These are phyloP conservation scores for Herminia tarsipennalis DNA, from an alignment of 2,888 invertebrate species.

Conservation along the genomic window DNA sequence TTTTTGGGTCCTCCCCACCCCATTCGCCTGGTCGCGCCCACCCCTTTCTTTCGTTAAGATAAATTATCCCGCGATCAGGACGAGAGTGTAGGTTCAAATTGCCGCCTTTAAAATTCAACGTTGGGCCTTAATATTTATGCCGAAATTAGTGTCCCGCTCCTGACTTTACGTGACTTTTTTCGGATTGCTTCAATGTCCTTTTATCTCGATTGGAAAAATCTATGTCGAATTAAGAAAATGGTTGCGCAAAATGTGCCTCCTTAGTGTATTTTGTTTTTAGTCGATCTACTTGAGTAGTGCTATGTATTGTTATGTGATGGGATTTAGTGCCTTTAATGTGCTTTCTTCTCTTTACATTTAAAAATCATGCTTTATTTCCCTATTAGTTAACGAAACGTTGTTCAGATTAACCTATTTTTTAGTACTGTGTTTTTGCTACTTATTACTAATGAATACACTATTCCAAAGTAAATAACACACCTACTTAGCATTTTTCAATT, in stretches of 20 bases:
- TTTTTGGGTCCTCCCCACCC: conserved; percentile 74
- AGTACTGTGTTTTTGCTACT: too few relatives aligned
- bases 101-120: conserved; percentile 84
- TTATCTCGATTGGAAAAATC: conserved; percentile 20
- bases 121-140: conserved; percentile 80
- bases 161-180: conserved; percentile 58
- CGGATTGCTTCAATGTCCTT: conserved; percentile 26
- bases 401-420: too few relatives aligned
- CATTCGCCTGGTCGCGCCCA: conserved; percentile 61
- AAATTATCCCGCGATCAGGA: conserved; percentile 85
- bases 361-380: too few relatives aligned
- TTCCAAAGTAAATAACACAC: too few relatives aligned
- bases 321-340: too few relatives aligned
- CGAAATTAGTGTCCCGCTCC: conserved; percentile 58
- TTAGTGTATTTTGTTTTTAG: conserved; percentile 1
- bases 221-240: conserved; percentile 9
- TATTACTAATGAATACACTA: too few relatives aligned
- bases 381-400: too few relatives aligned
- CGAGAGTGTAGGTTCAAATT: conserved; percentile 86
- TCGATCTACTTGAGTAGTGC: not conserved
- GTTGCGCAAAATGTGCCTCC: conserved; percentile 7
- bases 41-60: conserved; percentile 86
- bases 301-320: too few relatives aligned
- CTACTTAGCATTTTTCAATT: too few relatives aligned
- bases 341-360: too few relatives aligned